These are phyloP conservation scores for Beroe forskalii DNA, from an alignment of 37 sponge, comb jelly and placozoan genomes.

Conservation along the genomic window DNA sequence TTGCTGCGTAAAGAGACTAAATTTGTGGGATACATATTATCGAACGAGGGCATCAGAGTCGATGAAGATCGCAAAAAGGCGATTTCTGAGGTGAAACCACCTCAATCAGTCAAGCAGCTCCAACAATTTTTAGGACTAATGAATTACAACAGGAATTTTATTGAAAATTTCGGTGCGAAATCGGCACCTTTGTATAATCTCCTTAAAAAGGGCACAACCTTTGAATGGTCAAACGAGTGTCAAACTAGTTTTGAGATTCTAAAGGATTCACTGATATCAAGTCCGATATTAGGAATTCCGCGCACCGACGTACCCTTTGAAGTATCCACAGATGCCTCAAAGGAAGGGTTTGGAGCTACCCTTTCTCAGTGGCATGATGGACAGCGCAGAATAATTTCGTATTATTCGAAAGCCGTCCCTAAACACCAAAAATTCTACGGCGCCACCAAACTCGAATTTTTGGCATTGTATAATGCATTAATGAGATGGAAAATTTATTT, in stretches of 20 bases:
- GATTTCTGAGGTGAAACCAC: not conserved
- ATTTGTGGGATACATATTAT: not conserved
- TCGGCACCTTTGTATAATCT: not conserved
- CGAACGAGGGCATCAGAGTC: not conserved
- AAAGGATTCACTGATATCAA: not conserved
- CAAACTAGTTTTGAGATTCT: not conserved
- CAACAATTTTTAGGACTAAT: not conserved
- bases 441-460: conserved; percentile 5
- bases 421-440: not conserved
- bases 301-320: not conserved
- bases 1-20: no score
- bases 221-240: not conserved
- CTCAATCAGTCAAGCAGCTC: not conserved
- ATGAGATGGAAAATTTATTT: not conserved
- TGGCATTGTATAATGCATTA: not conserved
- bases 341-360: not conserved
- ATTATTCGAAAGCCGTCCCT: not conserved
- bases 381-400: not conserved
- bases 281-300: not conserved
- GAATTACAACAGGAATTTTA: conserved; percentile 9
- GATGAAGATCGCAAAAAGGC: not conserved
- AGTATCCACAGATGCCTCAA: not conserved
- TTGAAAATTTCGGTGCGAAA: not conserved
- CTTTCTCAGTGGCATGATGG: not conserved
- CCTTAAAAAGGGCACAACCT: not conserved